These are phyloP conservation scores for Eueremaeus valkanovi DNA, from an alignment of 2,888 invertebrate species.

Conservation along the genomic window DNA sequence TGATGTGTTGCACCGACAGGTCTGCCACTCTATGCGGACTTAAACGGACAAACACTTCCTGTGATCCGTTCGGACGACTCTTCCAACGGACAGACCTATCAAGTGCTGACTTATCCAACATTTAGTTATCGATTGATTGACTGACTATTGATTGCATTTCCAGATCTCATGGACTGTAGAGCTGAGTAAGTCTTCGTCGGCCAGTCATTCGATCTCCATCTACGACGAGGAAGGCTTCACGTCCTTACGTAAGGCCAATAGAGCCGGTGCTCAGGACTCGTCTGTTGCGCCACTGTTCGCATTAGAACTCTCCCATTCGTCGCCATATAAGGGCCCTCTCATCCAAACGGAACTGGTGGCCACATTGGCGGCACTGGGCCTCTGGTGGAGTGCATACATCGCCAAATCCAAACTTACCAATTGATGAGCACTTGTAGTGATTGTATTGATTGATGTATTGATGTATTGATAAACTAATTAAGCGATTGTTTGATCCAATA, in stretches of 20 bases:
- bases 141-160: conserved; percentile 27
- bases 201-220: conserved; percentile 72
- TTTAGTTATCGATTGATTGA: background rate
- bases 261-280: background rate
- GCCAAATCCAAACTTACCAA: conserved; percentile 70
- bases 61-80: conserved; percentile 71
- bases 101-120: conserved; percentile 49
- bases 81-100: conserved; percentile 63
- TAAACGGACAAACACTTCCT: conserved; percentile 77
- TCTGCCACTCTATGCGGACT: conserved; percentile 79
- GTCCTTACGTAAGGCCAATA: conserved; percentile 30
- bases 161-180: conserved; percentile 94
- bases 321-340: conserved; percentile 77
- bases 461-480: too few species aligned
- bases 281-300: conserved; percentile 32
- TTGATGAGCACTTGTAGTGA: background rate
- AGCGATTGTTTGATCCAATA: too few species aligned
- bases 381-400: conserved; percentile 80
- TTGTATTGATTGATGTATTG: background rate
- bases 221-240: conserved; percentile 91
- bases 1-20: conserved; percentile 57
- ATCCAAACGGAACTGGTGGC: conserved; percentile 87
- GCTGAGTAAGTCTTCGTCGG: conserved; percentile 72
- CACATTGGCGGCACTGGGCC: conserved; percentile 68
- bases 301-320: conserved; percentile 49